Base-by-base conservation (phyloP, 2,113 vertebrate genomes). In the Vireo altiloquus region DNA sequence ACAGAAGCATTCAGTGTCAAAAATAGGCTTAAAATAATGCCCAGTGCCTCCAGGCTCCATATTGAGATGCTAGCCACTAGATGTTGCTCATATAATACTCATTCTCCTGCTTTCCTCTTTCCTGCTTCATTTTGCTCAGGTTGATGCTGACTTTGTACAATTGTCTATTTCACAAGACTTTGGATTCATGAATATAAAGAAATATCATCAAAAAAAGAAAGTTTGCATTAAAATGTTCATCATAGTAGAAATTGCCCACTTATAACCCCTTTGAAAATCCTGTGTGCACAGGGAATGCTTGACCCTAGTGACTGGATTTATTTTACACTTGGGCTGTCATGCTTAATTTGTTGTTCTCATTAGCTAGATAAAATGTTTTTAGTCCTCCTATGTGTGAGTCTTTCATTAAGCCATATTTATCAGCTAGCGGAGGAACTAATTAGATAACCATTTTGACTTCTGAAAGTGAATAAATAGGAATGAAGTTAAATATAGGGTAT, bases 21-120 rank as follows among this genome's bases (percentile, higher is more conserved):
- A 86, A 79, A 46, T 3, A 74, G 10, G 2, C 22, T 74, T 80
- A 64, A 72, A 68, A 49, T 76, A 84, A 18, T 15, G 37, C 9
- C 63, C 46, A 47, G 0, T 47, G 39, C 31, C 50, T 85, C 66
- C 20, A 30, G 31, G 71, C 52, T 92, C 92, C 50, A 35, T 70
- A 90, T 91, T 39, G 82, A 86, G 59, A 44, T 37, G 17, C 90
- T 80, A 91, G 59, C 95, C 96, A 96, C 96, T 95, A 97, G 94
- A 85, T 96, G 95, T 19, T 95, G 96, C 96, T 97, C 95, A 92
- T 1, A 76, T 91, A 87, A 95, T 72, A 52, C 78, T 90, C 71
- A 63, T 80, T 63, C 59, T 85, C 24, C 47, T 21, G 30, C 17
- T 80, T 94, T 49, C 25, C 25, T 39, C n/a, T 75, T 70, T 60